These are phyloP conservation scores for Hystrix cristata DNA, from an alignment of 2,113 vertebrate species.

Conservation along the genomic window DNA sequence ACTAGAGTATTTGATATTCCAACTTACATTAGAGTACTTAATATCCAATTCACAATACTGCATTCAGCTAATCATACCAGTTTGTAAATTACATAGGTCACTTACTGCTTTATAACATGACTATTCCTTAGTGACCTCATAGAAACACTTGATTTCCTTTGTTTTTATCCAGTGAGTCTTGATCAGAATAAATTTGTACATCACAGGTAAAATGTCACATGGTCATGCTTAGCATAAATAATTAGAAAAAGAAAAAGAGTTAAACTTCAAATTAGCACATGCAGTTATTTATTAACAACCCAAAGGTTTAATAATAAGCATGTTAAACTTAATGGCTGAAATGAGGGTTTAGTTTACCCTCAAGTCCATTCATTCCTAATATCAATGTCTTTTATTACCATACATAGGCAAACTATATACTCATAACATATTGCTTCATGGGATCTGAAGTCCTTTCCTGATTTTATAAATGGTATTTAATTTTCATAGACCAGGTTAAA, in stretches of 20 bases:
- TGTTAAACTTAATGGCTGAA: slow-evolving; percentile 34
- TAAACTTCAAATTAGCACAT: slow-evolving; percentile 40
- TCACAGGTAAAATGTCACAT: neutral
- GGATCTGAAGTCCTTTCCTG: neutral
- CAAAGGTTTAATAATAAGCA: slow-evolving; percentile 19
- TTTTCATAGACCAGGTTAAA: neutral
- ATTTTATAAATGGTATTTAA: neutral
- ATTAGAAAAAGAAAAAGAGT: slow-evolving; percentile 33
- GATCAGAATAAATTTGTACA: neutral
- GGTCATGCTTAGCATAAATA: slow-evolving; percentile 21
- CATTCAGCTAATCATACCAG: neutral
- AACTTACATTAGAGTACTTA: neutral
- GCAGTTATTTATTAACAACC: slow-evolving; percentile 52
- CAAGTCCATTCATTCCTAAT: slow-evolving; percentile 32
- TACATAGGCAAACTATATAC: neutral
- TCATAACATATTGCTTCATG: neutral
- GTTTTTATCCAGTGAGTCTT: slow-evolving; percentile 41
- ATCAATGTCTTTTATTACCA: neutral
- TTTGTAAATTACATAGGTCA: neutral
- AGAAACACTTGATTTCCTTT: neutral
- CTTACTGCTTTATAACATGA: neutral
- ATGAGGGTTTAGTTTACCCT: neutral
- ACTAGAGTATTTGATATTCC: neutral
- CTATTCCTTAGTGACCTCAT: neutral
- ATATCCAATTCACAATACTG: neutral